phyloP scores from a whole-genome alignment of 2,113 vertebrate genomes.

The Dendrocopos noguchii region DNA sequence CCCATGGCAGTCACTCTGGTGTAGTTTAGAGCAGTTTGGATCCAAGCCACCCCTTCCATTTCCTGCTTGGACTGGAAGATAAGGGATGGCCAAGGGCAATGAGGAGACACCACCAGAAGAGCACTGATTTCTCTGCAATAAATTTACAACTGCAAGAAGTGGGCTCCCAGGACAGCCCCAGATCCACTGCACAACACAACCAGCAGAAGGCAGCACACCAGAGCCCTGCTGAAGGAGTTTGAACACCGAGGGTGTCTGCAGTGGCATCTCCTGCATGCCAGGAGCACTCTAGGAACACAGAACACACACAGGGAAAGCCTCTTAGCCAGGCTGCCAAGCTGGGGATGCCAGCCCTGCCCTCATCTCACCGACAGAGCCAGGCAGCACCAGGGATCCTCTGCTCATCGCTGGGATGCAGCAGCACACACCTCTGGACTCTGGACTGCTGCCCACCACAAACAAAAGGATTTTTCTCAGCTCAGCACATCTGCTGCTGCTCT shows the following conservation, averaged over 20 bases:
- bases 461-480: background rate
- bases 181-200: accelerated
- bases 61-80: background rate
- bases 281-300: conserved; percentile 12
- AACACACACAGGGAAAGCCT: background rate
- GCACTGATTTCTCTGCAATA: background rate
- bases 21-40: background rate
- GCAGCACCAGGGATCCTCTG: background rate
- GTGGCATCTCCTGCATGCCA: background rate
- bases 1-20: accelerated
- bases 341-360: background rate
- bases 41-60: background rate
- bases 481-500: too few relatives aligned
- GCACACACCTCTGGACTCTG: background rate
- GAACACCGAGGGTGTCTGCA: background rate
- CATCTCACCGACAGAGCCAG: accelerated
- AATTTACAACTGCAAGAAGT: background rate
- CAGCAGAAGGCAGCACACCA: background rate
- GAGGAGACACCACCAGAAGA: background rate
- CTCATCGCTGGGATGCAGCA: accelerated
- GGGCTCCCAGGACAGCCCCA: accelerated
- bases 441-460: background rate
- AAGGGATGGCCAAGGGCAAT: background rate
- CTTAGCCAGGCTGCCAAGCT: background rate
- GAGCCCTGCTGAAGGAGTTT: background rate